Evolutionary conservation across 2,797 vertebrate genomes (phyloP).

Genomic region (Poeciliopsis paucimaculata): DNA sequence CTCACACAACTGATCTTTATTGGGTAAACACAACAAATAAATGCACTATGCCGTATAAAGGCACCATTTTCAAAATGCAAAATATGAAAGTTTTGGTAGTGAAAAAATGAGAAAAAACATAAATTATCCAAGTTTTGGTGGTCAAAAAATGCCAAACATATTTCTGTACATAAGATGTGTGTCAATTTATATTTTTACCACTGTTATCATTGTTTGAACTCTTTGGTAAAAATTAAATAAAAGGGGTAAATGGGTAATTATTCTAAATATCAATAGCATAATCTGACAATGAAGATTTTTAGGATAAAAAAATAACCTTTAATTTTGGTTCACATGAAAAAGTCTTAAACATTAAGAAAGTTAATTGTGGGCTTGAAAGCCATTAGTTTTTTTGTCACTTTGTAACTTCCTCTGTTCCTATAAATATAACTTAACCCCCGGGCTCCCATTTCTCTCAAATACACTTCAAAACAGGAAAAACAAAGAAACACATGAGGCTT

Average conservation of each 20-base stretch:
- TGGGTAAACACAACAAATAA: background rate
- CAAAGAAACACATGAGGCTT: no score
- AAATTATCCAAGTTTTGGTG: background rate
- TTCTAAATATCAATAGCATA: background rate
- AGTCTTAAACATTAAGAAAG: background rate
- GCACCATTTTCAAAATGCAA: background rate
- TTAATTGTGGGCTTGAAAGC: no score
- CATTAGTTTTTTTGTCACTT: no score
- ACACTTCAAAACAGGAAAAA: no score
- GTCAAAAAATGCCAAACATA: background rate
- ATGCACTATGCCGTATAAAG: background rate
- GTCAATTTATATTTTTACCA: background rate
- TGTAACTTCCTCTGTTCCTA: no score
- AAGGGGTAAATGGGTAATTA: background rate
- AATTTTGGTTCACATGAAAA: background rate
- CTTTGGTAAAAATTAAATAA: background rate
- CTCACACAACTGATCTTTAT: slow-evolving; percentile 2
- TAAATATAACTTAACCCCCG: no score
- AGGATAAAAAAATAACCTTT: background rate
- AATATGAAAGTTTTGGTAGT: background rate
- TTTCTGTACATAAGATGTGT: background rate
- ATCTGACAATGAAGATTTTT: background rate
- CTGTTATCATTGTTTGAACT: background rate
- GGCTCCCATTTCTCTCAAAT: no score
- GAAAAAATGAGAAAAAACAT: background rate